Evolutionary conservation across 2,888 invertebrate species (phyloP).

Genomic region (Apodemia zela): DNA sequence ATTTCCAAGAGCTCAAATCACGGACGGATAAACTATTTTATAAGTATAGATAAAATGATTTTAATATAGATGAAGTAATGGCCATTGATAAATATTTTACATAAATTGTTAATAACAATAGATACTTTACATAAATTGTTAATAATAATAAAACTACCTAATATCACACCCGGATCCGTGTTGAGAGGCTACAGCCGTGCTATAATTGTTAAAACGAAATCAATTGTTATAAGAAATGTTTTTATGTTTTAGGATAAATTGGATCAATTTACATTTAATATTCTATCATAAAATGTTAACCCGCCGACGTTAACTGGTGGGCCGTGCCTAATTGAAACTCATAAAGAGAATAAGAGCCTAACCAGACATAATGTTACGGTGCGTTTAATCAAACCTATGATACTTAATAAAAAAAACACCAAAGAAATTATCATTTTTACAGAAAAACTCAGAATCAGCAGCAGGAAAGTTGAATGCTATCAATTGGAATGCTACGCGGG

Average conservation of each 20-base stretch:
- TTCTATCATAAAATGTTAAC: constrained; percentile 18
- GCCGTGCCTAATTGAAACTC: constrained; percentile 21
- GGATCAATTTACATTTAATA: constrained; percentile 19
- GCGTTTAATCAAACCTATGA: background rate
- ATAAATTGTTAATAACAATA: too few relatives aligned
- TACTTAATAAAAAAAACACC: too few relatives aligned
- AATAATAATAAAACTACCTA: constrained; percentile 8
- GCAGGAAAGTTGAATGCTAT: too few relatives aligned
- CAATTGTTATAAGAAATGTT: constrained; percentile 11
- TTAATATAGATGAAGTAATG: too few relatives aligned
- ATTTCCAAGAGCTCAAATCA: too few relatives aligned
- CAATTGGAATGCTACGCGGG: too few relatives aligned
- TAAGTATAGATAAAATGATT: too few relatives aligned
- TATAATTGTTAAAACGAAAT: constrained; percentile 9
- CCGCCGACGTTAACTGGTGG: constrained; percentile 11
- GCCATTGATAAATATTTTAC: too few relatives aligned
- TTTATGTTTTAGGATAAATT: constrained; percentile 17
- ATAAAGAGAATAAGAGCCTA: constrained; percentile 13
- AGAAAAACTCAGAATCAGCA: too few relatives aligned
- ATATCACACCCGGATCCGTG: constrained; percentile 5
- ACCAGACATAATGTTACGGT: background rate
- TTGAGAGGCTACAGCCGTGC: background rate
- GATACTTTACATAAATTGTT: background rate
- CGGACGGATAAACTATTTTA: too few relatives aligned
- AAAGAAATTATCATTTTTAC: too few relatives aligned